These are phyloP conservation scores for Strix aluco DNA, from an alignment of 2,113 vertebrate species.

Conservation along the genomic window DNA sequence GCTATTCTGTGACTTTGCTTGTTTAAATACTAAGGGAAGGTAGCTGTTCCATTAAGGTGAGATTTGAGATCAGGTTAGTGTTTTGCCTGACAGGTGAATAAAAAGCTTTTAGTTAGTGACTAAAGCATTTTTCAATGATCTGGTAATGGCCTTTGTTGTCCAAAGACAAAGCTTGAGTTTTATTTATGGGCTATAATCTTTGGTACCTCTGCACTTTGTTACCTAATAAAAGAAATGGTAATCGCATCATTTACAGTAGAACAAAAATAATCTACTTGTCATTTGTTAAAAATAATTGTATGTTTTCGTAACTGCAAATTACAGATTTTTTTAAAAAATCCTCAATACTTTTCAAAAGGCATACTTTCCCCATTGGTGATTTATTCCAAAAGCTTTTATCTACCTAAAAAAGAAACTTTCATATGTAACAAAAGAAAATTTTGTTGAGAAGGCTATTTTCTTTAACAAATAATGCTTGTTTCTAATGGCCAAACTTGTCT, in stretches of 20 bases:
- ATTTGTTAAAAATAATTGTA: not conserved
- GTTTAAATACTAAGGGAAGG: not conserved
- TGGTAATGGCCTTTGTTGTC: not conserved
- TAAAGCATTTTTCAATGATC: not conserved
- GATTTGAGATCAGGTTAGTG: not conserved
- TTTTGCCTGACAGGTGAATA: not conserved
- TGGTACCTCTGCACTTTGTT: not conserved
- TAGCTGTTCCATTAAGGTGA: not conserved
- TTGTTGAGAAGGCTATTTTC: not conserved
- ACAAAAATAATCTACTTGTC: not conserved
- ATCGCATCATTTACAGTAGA: not conserved
- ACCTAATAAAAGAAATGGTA: not conserved
- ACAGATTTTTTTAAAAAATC: not conserved
- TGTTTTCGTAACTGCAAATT: slow-evolving; percentile 39
- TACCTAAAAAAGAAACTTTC: not conserved
- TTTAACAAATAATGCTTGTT: not conserved
- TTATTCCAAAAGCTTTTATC: not conserved
- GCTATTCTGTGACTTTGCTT: not conserved
- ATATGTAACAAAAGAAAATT: not conserved
- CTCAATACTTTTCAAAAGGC: not conserved
- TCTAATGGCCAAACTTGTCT: not conserved
- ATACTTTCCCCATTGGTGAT: not conserved
- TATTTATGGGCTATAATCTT: not conserved
- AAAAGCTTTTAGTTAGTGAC: not conserved
- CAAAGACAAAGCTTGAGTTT: not conserved